Percentiles rank a stretch among this genome's conserved stretches.
Evolutionary conservation across 2,888 invertebrate genomes (phyloP).

Genomic region (Brenthis daphne): DNA sequence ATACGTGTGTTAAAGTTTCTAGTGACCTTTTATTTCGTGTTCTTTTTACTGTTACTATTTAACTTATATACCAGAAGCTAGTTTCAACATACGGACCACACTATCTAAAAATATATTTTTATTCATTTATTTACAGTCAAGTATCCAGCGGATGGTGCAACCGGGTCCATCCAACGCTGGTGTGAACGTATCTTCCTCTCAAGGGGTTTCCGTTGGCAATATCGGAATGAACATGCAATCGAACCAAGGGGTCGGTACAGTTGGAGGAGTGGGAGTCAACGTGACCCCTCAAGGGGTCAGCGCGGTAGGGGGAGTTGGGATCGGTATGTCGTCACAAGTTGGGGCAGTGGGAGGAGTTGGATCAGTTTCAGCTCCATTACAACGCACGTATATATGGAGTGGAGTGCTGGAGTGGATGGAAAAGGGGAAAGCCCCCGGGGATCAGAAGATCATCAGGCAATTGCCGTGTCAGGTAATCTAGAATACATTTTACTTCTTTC

Average conservation of each 20-base stretch:
- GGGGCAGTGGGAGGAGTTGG: constrained; percentile 21
- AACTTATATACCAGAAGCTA: too few species aligned
- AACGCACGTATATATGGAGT: constrained; percentile 85
- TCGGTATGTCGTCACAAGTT: neutral
- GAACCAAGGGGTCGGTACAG: constrained; percentile 14
- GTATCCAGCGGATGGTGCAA: constrained; percentile 55
- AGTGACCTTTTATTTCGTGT: too few species aligned
- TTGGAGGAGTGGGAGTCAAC: constrained; percentile 9
- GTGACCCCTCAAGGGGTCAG: constrained; percentile 13
- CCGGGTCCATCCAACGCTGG: constrained; percentile 45
- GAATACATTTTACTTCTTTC: too few species aligned
- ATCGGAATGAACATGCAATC: constrained; percentile 16
- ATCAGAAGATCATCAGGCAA: constrained; percentile 90
- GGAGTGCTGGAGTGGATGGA: constrained; percentile 97
- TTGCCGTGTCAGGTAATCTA: constrained; percentile 73
- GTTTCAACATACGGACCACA: too few species aligned
- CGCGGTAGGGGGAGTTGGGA: neutral
- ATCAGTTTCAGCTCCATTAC: constrained; percentile 41
- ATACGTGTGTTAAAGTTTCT: too few species aligned
- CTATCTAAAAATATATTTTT: too few species aligned
- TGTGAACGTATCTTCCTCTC: constrained; percentile 24
- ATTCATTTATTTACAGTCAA: constrained; percentile 43
- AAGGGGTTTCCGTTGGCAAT: constrained; percentile 13
- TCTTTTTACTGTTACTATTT: too few species aligned
- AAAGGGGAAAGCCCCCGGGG: constrained; percentile 89